These are phyloP conservation scores for Octodonta nipae DNA, from an alignment of 2,888 invertebrate species.

Conservation along the genomic window DNA sequence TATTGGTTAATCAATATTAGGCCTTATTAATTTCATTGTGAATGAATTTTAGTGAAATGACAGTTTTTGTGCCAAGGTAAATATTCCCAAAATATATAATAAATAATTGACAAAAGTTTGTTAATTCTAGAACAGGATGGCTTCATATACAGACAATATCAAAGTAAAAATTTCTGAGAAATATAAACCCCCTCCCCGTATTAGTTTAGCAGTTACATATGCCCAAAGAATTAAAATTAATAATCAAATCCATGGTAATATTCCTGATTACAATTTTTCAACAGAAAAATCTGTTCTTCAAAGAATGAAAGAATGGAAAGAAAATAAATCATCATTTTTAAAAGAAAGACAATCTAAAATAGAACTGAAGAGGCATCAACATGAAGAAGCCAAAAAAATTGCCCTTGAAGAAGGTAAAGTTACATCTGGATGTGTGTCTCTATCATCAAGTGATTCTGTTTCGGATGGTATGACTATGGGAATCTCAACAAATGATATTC, in stretches of 20 bases:
- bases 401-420: slow-evolving; percentile 15
- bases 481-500: slow-evolving; percentile 11
- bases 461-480: slow-evolving; percentile 6
- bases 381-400: slow-evolving; percentile 12
- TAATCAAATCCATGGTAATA: slow-evolving; percentile 39
- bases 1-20: no score
- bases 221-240: slow-evolving; percentile 41
- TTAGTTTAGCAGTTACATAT: slow-evolving; percentile 46
- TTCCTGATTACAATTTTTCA: slow-evolving; percentile 57
- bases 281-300: slow-evolving; percentile 59
- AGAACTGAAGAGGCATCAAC: slow-evolving; percentile 36
- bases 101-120: no score
- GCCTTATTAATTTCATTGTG: no score
- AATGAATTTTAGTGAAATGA: no score
- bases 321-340: slow-evolving; percentile 46
- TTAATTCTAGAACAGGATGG: no score
- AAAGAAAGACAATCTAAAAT: slow-evolving; percentile 45
- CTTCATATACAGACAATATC: slow-evolving; percentile 68
- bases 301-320: slow-evolving; percentile 58
- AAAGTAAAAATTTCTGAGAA: slow-evolving; percentile 80
- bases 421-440: slow-evolving; percentile 12
- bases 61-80: no score
- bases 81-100: no score
- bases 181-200: slow-evolving; percentile 66
- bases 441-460: slow-evolving; percentile 8